Evolutionary conservation across 2,113 vertebrate genomes (phyloP).

Genomic region (Artemisiospiza belli): DNA sequence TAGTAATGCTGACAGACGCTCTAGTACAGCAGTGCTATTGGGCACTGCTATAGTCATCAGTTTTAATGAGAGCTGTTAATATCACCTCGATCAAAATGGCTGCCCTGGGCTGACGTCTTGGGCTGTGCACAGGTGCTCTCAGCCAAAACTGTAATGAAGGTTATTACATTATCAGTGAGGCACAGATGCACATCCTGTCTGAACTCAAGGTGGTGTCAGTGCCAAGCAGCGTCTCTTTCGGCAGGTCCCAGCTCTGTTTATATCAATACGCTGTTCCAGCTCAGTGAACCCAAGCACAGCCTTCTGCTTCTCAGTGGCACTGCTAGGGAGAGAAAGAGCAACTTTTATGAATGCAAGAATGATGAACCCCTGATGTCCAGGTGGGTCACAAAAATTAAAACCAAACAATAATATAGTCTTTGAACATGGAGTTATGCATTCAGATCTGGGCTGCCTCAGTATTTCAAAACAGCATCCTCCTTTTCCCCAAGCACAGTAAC

Average conservation of each 20-base stretch:
- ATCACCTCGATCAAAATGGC: slow-evolving; percentile 70
- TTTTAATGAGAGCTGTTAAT: slow-evolving; percentile 76
- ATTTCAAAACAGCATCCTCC: neutral
- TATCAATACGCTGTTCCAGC: slow-evolving; percentile 69
- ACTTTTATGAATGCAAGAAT: neutral
- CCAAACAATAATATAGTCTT: neutral
- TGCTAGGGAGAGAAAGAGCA: neutral
- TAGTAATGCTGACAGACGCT: slow-evolving; percentile 42
- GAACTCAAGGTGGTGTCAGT: slow-evolving; percentile 53
- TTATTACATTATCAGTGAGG: slow-evolving; percentile 74
- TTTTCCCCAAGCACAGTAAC: neutral
- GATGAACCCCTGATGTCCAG: neutral
- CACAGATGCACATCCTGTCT: slow-evolving; percentile 76
- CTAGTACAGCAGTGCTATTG: neutral
- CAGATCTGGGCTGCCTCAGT: neutral
- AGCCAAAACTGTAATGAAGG: slow-evolving; percentile 73
- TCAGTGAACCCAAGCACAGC: slow-evolving; percentile 68
- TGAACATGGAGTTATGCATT: neutral
- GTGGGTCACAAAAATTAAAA: neutral
- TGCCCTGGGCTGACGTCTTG: slow-evolving; percentile 70
- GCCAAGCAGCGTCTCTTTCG: slow-evolving; percentile 69
- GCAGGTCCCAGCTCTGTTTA: slow-evolving; percentile 56
- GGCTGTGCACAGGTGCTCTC: slow-evolving; percentile 76
- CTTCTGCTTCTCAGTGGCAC: slow-evolving; percentile 69
- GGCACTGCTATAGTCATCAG: slow-evolving; percentile 44